Conservation (phyloP, 30 jellyfish, hydroid and myxozoan genomes). For the Chrysaora quinquecirrha region DNA sequence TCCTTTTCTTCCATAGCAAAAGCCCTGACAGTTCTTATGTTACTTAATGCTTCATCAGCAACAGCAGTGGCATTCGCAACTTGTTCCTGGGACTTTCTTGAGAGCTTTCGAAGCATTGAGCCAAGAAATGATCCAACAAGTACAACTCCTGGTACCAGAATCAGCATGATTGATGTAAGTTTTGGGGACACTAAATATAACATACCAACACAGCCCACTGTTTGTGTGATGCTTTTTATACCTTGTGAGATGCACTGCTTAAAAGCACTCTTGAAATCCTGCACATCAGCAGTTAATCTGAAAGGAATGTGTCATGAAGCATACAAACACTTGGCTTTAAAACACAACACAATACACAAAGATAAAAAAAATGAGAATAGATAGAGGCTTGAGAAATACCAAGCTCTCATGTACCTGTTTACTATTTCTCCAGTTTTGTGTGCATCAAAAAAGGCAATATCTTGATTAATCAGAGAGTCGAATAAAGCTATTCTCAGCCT, state of each 20-base stretch:
- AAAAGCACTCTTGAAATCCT: constrained; percentile 96
- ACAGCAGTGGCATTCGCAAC: constrained; percentile 91
- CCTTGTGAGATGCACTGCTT: constrained; percentile 98
- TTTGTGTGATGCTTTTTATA: constrained; percentile 91
- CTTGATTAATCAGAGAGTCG: constrained; percentile 78
- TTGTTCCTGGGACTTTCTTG: constrained; percentile 94
- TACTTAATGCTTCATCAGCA: constrained; percentile 95
- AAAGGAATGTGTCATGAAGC: too few relatives aligned
- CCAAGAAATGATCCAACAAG: constrained; percentile 89
- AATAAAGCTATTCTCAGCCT: constrained; percentile 82
- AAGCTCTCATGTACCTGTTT: constrained; percentile 86
- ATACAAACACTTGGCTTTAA: too few relatives aligned
- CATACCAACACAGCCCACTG: constrained; percentile 91
- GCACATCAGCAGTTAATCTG: constrained; percentile 94
- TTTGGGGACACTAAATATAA: constrained; percentile 86
- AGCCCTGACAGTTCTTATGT: constrained; percentile 96
- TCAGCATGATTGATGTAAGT: constrained; percentile 82
- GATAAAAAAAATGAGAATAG: too few relatives aligned
- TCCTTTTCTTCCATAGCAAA: constrained; percentile 98
- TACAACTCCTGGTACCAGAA: constrained; percentile 88
- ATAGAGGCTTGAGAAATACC: too few relatives aligned
- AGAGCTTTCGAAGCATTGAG: constrained; percentile 76
- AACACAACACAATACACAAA: too few relatives aligned
- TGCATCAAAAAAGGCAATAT: constrained; percentile 89
- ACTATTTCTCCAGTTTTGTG: constrained; percentile 96